phyloP scores from a whole-genome alignment of 2,113 vertebrate species.

The Neolamprologus fasciatus region DNA sequence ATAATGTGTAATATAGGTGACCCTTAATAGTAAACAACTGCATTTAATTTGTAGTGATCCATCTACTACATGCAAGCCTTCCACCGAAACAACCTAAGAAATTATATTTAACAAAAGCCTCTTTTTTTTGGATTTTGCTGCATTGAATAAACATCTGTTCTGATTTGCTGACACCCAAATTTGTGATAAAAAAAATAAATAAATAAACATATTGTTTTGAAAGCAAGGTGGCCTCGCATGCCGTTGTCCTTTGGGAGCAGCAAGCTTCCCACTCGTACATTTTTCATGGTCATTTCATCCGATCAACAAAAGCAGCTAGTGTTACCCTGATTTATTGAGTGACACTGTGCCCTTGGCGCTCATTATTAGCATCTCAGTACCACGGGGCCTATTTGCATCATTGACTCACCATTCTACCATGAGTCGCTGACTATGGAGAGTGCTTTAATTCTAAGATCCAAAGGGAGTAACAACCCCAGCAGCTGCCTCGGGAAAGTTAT shows the following conservation, averaged over 20 bases:
- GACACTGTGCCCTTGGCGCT: constrained; percentile 39
- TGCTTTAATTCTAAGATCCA: constrained; percentile 31
- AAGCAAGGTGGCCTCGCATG: neutral
- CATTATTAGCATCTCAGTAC: constrained; percentile 28
- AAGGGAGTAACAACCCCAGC: constrained; percentile 39
- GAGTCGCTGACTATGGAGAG: constrained; percentile 46
- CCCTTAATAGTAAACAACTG: neutral
- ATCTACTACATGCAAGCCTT: neutral
- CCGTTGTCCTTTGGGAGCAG: neutral
- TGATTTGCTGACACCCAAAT: neutral
- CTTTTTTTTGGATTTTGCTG: neutral
- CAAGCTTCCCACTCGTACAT: neutral
- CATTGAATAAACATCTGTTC: neutral
- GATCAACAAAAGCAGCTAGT: neutral
- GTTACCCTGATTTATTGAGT: neutral
- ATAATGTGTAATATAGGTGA: neutral
- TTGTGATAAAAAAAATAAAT: neutral
- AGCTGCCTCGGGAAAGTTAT: constrained; percentile 48
- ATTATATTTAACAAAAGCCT: neutral
- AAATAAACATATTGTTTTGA: neutral
- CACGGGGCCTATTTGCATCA: constrained; percentile 43
- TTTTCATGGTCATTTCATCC: neutral
- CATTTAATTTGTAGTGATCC: neutral
- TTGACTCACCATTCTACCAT: constrained; percentile 4
- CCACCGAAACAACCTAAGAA: neutral